A percentile compares a stretch with the other conserved stretches of the same genome.
phyloP scores from a whole-genome alignment of 2,888 invertebrate genomes.

The Strigamia crassipes region DNA sequence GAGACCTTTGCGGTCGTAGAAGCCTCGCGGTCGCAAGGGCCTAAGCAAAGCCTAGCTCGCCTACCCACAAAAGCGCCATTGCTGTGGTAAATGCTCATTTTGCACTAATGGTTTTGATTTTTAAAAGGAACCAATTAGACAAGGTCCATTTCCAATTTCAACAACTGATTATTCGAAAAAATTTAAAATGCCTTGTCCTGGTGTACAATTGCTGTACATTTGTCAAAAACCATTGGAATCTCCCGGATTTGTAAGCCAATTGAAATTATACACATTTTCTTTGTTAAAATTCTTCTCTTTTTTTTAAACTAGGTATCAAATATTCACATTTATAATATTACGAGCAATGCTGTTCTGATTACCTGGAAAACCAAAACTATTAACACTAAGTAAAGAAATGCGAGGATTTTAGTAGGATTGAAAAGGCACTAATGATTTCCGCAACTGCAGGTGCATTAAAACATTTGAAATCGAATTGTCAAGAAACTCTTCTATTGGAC shows the following conservation, averaged over 20 bases:
- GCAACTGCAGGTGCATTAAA: background rate
- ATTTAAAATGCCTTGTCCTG: background rate
- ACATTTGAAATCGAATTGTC: background rate
- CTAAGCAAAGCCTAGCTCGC: no score
- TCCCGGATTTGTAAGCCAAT: background rate
- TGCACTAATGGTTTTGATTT: background rate
- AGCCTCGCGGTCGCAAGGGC: no score
- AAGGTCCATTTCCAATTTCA: background rate
- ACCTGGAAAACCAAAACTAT: background rate
- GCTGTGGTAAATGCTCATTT: background rate
- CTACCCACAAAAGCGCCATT: no score
- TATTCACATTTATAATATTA: background rate
- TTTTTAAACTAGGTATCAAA: background rate
- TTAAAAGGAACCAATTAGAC: background rate
- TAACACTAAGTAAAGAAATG: background rate
- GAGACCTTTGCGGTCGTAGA: no score
- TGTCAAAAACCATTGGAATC: background rate
- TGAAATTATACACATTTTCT: background rate
- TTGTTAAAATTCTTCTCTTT: background rate
- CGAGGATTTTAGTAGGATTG: background rate
- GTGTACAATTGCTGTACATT: background rate
- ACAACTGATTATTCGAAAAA: background rate
- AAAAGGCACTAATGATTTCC: background rate
- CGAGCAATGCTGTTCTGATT: background rate
- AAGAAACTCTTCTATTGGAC: background rate